Conservation (phyloP, 2,888 invertebrate genomes). For the Gymnocheta viridis region DNA sequence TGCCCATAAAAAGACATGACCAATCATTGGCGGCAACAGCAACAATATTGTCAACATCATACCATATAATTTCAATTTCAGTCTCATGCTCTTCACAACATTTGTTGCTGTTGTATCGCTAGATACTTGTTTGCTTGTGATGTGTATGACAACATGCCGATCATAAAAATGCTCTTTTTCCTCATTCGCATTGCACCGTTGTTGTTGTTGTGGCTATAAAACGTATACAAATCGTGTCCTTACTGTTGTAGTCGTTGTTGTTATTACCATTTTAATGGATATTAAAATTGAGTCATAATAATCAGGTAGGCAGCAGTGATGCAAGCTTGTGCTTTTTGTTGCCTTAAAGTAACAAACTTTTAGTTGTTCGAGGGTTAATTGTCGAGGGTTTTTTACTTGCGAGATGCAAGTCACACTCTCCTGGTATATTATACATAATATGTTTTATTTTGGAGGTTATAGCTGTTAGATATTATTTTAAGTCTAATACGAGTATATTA, state of each 20-base stretch:
- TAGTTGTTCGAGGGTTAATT: too few species aligned
- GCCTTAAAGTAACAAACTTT: too few species aligned
- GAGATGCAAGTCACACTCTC: too few species aligned
- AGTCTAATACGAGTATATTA: too few species aligned
- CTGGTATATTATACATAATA: too few species aligned
- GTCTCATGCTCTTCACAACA: slow-evolving; percentile 26
- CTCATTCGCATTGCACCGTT: slow-evolving; percentile 4
- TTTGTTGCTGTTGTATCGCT: slow-evolving; percentile 9
- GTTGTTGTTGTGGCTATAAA: slow-evolving; percentile 53
- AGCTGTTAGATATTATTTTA: too few species aligned
- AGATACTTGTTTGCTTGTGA: slow-evolving; percentile 6
- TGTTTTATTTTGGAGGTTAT: too few species aligned
- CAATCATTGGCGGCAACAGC: slow-evolving; percentile 32
- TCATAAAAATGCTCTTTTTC: slow-evolving; percentile 66
- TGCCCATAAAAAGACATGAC: slow-evolving; percentile 62
- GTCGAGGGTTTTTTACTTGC: too few species aligned
- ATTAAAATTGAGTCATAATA: slow-evolving; percentile 55
- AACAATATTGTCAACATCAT: slow-evolving; percentile 45
- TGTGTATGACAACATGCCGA: slow-evolving; percentile 33
- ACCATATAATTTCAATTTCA: slow-evolving; percentile 39
- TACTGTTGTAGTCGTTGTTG: slow-evolving; percentile 36
- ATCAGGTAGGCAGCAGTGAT: slow-evolving; percentile 41
- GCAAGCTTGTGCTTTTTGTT: neutral
- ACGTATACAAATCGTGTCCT: slow-evolving; percentile 48
- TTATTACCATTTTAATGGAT: slow-evolving; percentile 43